These are phyloP conservation scores for Panulirus ornatus DNA, from an alignment of 1,140 invertebrate genomes.

Conservation along the genomic window DNA sequence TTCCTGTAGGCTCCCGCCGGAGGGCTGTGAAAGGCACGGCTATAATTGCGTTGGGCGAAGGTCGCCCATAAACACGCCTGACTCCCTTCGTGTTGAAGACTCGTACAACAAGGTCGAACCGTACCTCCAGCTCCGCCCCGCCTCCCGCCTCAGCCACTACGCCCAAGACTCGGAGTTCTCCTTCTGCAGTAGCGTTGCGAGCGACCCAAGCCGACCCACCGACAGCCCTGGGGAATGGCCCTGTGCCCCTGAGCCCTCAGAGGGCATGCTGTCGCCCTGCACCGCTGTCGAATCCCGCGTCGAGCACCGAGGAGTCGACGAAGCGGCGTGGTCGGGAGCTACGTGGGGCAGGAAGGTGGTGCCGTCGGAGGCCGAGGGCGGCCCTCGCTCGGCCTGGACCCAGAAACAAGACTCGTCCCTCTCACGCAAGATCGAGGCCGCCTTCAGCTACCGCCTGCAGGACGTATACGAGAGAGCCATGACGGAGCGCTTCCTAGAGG, in stretches of 20 bases:
- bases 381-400: constrained; percentile 18
- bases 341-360: not conserved
- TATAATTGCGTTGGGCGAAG: not conserved
- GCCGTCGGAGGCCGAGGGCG: not conserved
- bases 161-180: not conserved
- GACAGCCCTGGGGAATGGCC: not conserved
- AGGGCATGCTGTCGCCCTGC: constrained; percentile 16
- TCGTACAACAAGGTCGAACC: not conserved
- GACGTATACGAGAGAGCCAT: constrained; percentile 46
- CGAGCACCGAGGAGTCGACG: not conserved
- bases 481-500: constrained; percentile 30
- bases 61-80: constrained; percentile 6
- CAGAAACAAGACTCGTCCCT: constrained; percentile 11
- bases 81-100: constrained; percentile 5
- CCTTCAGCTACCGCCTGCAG: constrained; percentile 47
- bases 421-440: constrained; percentile 42
- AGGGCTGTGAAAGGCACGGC: constrained; percentile 19
- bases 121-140: not conserved
- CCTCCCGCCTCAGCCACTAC: not conserved
- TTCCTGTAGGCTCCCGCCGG: constrained; percentile 18
- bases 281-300: constrained; percentile 19
- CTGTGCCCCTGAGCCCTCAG: not conserved
- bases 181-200: not conserved
- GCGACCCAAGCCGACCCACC: not conserved
- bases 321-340: not conserved